Base-by-base conservation (phyloP, 2,113 vertebrate species). In the Psammodynastes pulverulentus region DNA sequence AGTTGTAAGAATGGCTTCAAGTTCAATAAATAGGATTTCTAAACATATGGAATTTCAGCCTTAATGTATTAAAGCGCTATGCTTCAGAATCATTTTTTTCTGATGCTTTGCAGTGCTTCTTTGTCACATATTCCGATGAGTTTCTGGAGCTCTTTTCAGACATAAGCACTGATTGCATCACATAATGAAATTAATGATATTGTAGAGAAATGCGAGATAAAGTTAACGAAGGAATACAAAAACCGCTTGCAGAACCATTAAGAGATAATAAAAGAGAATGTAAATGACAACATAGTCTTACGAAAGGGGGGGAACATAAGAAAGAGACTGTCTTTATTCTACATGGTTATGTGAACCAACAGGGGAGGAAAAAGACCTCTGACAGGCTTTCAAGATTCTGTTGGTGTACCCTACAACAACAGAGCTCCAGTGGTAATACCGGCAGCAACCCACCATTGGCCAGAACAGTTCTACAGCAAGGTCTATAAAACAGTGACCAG, bases 341-440 rank as follows among this genome's bases (percentile, higher is more conserved):
- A 79, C 67, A 79, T 79, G 34, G 67, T 39, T 79, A 39, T 79
- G 19, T 0, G 2, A 79, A 79, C 67, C 34, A 79, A 15, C 58
- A 15, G n/a, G 15, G 5, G n/a, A 3, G 0, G 3, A 0, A 5
- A 8, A 79, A 29, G 4, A n/a, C n/a, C n/a, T 34, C 29, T 79
- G 67, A 19, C 67, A 39, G 15, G 2, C 39, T 79, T 79, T 79
- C 67, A 79, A 79, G 67, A 39, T 79, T 39, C 67, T 79, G 34
- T 39, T 79, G 39, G 3, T 79, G 17, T 79, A 39, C 34, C 13
- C n/a, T 79, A 79, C 67, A 79, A 62, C 58, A 62, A 79, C 15
- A 79, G 34, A 79, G 67, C 6, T 79, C 67, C n/a, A n/a, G n/a
- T n/a, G n/a, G n/a, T n/a, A n/a, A n/a, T n/a, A n/a, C n/a, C n/a